These are phyloP conservation scores for Drosophila orena DNA, from an alignment of 1,140 invertebrate species.

Conservation along the genomic window DNA sequence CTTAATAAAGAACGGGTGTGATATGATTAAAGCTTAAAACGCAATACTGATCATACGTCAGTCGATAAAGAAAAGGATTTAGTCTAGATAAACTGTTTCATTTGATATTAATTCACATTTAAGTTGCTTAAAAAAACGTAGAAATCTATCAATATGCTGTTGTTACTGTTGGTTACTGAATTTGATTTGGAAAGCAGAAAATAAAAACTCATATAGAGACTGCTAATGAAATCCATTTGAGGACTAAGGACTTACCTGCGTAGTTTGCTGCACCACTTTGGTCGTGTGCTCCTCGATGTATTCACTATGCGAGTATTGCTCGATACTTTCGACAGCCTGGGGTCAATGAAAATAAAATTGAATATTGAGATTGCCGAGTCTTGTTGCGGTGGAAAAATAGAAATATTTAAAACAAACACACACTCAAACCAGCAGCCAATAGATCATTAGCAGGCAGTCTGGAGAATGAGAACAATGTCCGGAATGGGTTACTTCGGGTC, in stretches of 20 bases:
- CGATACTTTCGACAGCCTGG: constrained; percentile 84
- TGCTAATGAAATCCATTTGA: too few relatives aligned
- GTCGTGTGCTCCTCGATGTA: constrained; percentile 81
- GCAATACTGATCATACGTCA: too few relatives aligned
- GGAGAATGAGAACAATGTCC: constrained; percentile 34
- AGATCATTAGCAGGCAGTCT: constrained; percentile 42
- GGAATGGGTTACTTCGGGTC: constrained; percentile 10
- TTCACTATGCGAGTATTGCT: constrained; percentile 76
- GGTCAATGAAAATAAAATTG: constrained; percentile 67
- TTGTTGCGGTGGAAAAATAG: constrained; percentile 15
- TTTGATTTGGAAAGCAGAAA: not conserved
- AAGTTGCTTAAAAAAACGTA: not conserved
- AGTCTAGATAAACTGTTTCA: too few relatives aligned
- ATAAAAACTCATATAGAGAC: not conserved
- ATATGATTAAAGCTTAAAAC: too few relatives aligned
- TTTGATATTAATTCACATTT: too few relatives aligned
- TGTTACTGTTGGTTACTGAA: too few relatives aligned
- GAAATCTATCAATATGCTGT: too few relatives aligned
- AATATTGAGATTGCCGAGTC: constrained; percentile 54
- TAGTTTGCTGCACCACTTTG: constrained; percentile 77
- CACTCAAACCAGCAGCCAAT: constrained; percentile 7
- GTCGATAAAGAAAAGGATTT: too few relatives aligned
- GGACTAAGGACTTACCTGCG: constrained; percentile 57
- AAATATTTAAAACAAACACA: constrained; percentile 26
- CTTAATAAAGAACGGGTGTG: too few relatives aligned